phyloP scores from a whole-genome alignment of 2,797 vertebrate species.

The Cyclura pinguis region DNA sequence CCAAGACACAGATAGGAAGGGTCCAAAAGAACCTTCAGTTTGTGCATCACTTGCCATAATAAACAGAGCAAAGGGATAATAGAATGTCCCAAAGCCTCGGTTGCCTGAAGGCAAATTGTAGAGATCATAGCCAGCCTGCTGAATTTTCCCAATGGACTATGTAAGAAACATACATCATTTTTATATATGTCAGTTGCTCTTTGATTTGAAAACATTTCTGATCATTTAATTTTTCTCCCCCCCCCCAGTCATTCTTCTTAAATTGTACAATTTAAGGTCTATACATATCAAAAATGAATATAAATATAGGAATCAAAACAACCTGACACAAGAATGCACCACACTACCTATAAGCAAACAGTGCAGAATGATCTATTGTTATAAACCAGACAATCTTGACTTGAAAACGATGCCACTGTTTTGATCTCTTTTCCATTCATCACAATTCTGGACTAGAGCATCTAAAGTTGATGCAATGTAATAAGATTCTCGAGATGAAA shows the following conservation, averaged over 20 bases:
- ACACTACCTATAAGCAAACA: conserved; percentile 75
- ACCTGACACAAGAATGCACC: conserved; percentile 80
- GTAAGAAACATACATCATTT: conserved; percentile 86
- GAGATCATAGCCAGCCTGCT: conserved; percentile 85
- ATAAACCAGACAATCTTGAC: conserved; percentile 65
- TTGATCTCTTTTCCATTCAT: conserved; percentile 80
- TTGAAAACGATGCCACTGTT: conserved; percentile 79
- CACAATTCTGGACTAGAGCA: conserved; percentile 76
- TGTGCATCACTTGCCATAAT: conserved; percentile 88
- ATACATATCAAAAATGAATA: conserved; percentile 71
- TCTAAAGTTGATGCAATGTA: conserved; percentile 72
- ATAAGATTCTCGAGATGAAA: conserved; percentile 69
- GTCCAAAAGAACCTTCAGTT: conserved; percentile 80
- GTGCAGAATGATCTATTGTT: conserved; percentile 76
- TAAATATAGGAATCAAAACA: conserved; percentile 78
- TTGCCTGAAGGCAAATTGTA: conserved; percentile 86
- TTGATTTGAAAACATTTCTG: conserved; percentile 86
- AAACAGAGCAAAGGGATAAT: conserved; percentile 87
- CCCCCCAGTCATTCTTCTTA: conserved; percentile 77
- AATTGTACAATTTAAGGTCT: conserved; percentile 82
- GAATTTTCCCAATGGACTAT: conserved; percentile 83
- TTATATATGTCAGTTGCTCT: conserved; percentile 86
- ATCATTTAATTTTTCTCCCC: conserved; percentile 82
- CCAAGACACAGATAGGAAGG: conserved; percentile 72
- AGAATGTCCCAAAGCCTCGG: conserved; percentile 84